phyloP scores from a whole-genome alignment of 2,113 vertebrate species.

The Rhinopithecus roxellana region DNA sequence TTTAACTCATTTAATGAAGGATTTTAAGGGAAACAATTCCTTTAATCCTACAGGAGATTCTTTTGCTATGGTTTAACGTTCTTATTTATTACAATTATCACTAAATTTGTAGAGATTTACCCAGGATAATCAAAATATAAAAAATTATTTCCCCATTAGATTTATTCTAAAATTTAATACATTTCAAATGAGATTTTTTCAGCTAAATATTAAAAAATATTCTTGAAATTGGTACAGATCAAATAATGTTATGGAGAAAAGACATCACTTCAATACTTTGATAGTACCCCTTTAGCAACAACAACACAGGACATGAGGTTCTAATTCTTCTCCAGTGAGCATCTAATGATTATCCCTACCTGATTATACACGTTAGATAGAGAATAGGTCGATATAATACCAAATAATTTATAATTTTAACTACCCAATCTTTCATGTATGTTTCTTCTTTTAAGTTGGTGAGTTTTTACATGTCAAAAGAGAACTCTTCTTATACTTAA shows the following conservation, averaged over 20 bases:
- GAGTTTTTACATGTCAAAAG: not conserved
- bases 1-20: not conserved
- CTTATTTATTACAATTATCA: not conserved
- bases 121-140: not conserved
- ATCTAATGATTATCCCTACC: not conserved
- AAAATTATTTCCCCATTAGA: not conserved
- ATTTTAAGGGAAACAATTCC: not conserved
- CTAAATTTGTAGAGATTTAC: not conserved
- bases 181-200: not conserved
- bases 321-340: not conserved
- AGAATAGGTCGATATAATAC: not conserved
- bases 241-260: not conserved
- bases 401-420: conserved; percentile 6
- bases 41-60: not conserved
- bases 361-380: not conserved
- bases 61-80: not conserved
- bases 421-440: not conserved
- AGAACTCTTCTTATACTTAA: not conserved
- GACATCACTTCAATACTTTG: not conserved
- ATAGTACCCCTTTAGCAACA: not conserved
- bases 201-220: not conserved
- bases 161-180: not conserved
- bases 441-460: not conserved
- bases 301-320: not conserved
- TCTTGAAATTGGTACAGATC: not conserved